These are phyloP conservation scores for Sebastiscus albofasciatus DNA, from an alignment of 2,797 vertebrate species.

Conservation along the genomic window DNA sequence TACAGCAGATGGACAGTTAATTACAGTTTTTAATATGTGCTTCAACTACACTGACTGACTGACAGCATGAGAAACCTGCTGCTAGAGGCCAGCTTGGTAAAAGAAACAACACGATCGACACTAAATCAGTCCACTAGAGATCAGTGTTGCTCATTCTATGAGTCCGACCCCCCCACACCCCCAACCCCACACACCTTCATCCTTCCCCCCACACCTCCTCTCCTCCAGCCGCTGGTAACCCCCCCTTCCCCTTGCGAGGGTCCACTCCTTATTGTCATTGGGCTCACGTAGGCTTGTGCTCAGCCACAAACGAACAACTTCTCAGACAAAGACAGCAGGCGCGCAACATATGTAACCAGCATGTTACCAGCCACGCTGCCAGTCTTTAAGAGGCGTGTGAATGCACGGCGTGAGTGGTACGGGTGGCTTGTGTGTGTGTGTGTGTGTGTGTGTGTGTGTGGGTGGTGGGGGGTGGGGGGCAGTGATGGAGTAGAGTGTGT, in stretches of 20 bases:
- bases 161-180: neutral
- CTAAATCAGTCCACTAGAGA: constrained; percentile 71
- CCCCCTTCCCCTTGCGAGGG: constrained; percentile 56
- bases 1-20: neutral
- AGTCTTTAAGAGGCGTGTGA: constrained; percentile 71
- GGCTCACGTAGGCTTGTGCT: constrained; percentile 83
- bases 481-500: constrained; percentile 55
- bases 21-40: neutral
- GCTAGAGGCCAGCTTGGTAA: neutral
- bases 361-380: constrained; percentile 73
- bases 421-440: constrained; percentile 23
- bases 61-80: neutral
- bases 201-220: constrained; percentile 24
- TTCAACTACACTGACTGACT: neutral
- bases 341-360: constrained; percentile 83
- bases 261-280: constrained; percentile 84
- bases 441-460: constrained; percentile 6
- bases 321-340: constrained; percentile 85
- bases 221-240: constrained; percentile 39
- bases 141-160: constrained; percentile 77
- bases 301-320: constrained; percentile 84
- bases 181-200: no score
- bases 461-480: neutral
- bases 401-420: constrained; percentile 52
- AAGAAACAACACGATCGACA: neutral